Evolutionary conservation across 2,797 vertebrate species (phyloP).

Genomic region (Halcyon smyrnensis): DNA sequence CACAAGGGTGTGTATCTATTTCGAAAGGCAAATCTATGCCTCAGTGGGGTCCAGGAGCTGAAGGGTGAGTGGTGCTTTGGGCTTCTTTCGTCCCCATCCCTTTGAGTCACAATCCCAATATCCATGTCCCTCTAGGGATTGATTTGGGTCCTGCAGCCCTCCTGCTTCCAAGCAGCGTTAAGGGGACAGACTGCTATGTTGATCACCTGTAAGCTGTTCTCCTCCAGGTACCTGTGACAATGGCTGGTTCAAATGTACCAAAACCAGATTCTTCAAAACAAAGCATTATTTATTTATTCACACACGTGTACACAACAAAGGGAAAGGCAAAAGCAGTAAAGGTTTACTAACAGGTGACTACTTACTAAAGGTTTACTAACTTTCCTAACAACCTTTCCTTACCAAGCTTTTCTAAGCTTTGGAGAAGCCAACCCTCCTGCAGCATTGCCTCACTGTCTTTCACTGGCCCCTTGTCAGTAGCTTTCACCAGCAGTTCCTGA

Average conservation of each 20-base stretch:
- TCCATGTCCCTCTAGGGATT: rapidly evolving
- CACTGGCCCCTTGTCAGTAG: not conserved
- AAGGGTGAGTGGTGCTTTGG: not conserved
- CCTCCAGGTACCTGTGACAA: not conserved
- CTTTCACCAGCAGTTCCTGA: not conserved
- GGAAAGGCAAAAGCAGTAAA: not conserved
- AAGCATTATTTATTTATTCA: not conserved
- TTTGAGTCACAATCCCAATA: not conserved
- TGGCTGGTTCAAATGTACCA: not conserved
- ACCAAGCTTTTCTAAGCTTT: not conserved
- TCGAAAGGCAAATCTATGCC: not conserved
- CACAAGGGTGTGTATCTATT: not conserved
- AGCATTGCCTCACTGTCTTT: not conserved
- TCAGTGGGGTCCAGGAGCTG: not conserved
- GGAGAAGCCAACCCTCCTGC: not conserved
- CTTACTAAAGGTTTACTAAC: too few species aligned
- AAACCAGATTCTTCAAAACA: not conserved
- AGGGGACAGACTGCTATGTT: rapidly evolving
- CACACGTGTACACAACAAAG: not conserved
- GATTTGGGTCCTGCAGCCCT: not conserved
- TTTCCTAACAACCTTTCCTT: not conserved
- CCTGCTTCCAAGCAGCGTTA: rapidly evolving
- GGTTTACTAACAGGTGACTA: not conserved
- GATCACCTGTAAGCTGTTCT: not conserved
- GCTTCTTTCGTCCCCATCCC: not conserved